Evolutionary conservation across 2,888 invertebrate species (phyloP), one percentile per base, ranked within the genome.

Genomic region (Eupithecia exiguata): DNA sequence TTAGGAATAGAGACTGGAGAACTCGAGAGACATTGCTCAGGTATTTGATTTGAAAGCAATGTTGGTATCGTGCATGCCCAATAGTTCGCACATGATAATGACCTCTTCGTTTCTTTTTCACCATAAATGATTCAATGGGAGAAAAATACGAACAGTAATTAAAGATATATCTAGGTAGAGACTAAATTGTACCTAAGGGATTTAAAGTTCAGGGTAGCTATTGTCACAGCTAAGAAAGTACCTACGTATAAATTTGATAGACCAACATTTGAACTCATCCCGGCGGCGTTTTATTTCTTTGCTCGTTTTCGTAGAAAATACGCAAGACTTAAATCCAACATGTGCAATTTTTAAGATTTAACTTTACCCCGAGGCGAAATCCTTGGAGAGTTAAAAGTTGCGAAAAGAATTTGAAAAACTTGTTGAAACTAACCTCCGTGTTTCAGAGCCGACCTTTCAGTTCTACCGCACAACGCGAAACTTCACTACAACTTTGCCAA

Each of bases 401-500:
- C 25, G 58, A 30, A 30, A 61, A 62, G 16, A 40, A 40, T 21
- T 14, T 63, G 53, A 61, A 65, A 21, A 43, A n/a, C 40, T 38
- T 68, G 43, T 46, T 43, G 67, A 43, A 68, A 68, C 67, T 43
- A 30, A 68, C 67, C 46, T 68, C 62, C 30, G 18, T 62, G 62
- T 74, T 77, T 65, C 75, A 98, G 98, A 87, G 96, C 98, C 69
- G 98, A 98, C 68, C 92, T 98, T 72, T 95, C 96, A 79, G 96
- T 96, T 18, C 90, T 97, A 70, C 98, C 98, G 0, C 96, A 97
- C 91, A 98, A 98, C 88, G 98, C 98, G 72, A 98, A 98, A 92
- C 96, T 97, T 92, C 98, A 98, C 92, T 98, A 98, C 94, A 98
- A 98, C 94, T 97, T 97, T 86, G 98, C 97, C 66, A 98, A 98